Evolutionary conservation across 2,797 vertebrate genomes (phyloP), one percentile per base, ranked within the genome.

Genomic region (Myripristis jacobus): DNA sequence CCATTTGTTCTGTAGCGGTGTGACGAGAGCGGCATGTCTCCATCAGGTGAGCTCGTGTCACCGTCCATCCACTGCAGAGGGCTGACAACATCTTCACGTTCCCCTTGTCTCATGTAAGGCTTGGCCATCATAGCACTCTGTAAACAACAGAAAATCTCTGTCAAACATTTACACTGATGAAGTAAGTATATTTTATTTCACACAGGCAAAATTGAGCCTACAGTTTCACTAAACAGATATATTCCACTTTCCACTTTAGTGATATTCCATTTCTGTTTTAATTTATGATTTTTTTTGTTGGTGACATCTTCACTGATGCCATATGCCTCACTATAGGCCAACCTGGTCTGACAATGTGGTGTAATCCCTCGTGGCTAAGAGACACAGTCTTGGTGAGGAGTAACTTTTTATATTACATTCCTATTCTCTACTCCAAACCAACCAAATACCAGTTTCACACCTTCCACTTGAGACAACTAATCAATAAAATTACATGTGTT

Each of bases 21-120:
- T 0, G 66, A 85, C 1, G 82, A 73, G 53, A 89, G 81, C 8
- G 86, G 11, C 0, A 87, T 74, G 0, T 96, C 95, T 44, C 96
- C 95, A 0, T 94, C 96, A 68, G 95, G 95, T 68, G 95, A 93
- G 67, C 86, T 93, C 70, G 95, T 68, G 2, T 93, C 84, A 53
- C 94, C 94, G 0, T 96, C 96, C 87, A 95, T 89, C 96, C 97
- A 99, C 53, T 89, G 89, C 56, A 95, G 94, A 25, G 94, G 84
- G 83, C 91, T 94, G 79, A 92, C 79, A 0, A 94, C 92, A 81
- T 97, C 95, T 0, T 93, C 92, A 86, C 94, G 93, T 56, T 95
- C 95, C 21, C 91, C 89, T 73, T 92, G 50, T 70, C 95, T 92
- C 83, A 84, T 1, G 0, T 90, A 95, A 0, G 89, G 86, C 82